Conservation (phyloP, 2,797 vertebrate genomes). For the Salmo trutta region DNA sequence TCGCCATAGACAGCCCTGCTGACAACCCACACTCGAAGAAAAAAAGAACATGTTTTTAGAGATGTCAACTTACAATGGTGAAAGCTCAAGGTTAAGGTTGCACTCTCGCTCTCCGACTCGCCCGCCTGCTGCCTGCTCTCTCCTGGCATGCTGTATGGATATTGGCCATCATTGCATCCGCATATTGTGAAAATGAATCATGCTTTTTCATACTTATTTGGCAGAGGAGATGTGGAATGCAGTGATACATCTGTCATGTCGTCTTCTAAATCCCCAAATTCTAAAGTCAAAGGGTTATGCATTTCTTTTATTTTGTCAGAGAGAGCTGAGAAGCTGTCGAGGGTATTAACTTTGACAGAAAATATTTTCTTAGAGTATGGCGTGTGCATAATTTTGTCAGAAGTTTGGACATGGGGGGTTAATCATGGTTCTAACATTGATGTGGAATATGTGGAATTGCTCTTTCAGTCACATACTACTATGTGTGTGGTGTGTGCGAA, state of each 20-base stretch:
- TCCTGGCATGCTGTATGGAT: conserved; percentile 52
- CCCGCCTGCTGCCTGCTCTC: conserved; percentile 27
- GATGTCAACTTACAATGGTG: conserved; percentile 67
- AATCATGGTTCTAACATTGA: conserved; percentile 56
- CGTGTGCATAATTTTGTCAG: conserved; percentile 48
- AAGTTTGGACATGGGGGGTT: conserved; percentile 58
- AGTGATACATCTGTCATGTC: conserved; percentile 64
- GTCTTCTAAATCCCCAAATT: conserved; percentile 61
- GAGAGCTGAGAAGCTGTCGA: conserved; percentile 54
- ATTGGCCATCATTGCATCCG: conserved; percentile 50
- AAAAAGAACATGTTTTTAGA: conserved; percentile 64
- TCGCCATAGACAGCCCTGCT: conserved; percentile 70
- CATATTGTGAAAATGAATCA: conserved; percentile 70
- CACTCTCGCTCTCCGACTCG: conserved; percentile 24
- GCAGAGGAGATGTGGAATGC: conserved; percentile 44
- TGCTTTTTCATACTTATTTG: conserved; percentile 53
- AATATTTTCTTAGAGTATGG: conserved; percentile 43
- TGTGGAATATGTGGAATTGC: conserved; percentile 18
- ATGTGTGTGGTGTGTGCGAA: background rate
- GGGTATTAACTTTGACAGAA: conserved; percentile 55
- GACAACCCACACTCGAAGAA: conserved; percentile 71
- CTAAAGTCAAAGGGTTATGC: conserved; percentile 56
- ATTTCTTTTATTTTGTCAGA: conserved; percentile 49
- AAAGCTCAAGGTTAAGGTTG: conserved; percentile 77
- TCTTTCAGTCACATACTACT: background rate